A percentile compares a stretch with the other conserved stretches of the same genome.
Conservation (phyloP, 2,888 invertebrate species). For the Lepidocyrtoides sp. region DNA sequence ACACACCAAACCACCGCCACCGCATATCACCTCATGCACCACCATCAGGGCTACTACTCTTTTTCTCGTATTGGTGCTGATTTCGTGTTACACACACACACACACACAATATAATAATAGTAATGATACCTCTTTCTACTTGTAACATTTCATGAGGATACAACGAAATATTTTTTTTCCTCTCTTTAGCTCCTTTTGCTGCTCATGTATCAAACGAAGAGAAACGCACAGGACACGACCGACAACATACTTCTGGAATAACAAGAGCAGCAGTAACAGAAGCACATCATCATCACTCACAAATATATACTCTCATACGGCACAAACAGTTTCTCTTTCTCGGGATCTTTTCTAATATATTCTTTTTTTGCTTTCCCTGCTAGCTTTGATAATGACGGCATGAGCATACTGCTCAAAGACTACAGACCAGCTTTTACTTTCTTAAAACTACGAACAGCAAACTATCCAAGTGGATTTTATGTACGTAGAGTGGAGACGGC, state of each 20-base stretch:
- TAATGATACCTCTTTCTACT: conserved; percentile 41
- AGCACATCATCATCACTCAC: conserved; percentile 34
- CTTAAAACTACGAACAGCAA: conserved; percentile 36
- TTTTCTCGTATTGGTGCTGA: conserved; percentile 29
- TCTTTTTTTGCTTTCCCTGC: background rate
- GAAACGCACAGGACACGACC: conserved; percentile 34
- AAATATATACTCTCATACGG: background rate
- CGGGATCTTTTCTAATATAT: conserved; percentile 27
- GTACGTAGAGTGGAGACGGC: conserved; percentile 9
- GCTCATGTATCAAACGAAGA: conserved; percentile 41
- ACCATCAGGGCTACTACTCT: conserved; percentile 32
- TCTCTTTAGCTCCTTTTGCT: background rate
- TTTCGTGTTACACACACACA: background rate
- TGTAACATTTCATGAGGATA: conserved; percentile 12
- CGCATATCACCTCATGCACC: conserved; percentile 27
- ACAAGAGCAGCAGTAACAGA: conserved; percentile 2
- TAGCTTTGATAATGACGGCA: background rate
- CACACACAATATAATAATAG: background rate
- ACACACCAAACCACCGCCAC: conserved; percentile 33
- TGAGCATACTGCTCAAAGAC: background rate
- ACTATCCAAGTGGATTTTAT: conserved; percentile 27
- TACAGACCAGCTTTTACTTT: conserved; percentile 24
- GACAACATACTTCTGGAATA: background rate
- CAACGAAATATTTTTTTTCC: conserved; percentile 20
- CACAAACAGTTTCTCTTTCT: conserved; percentile 2